Conservation (phyloP, 2,797 vertebrate species). For the Eurystomus glaucurus region DNA sequence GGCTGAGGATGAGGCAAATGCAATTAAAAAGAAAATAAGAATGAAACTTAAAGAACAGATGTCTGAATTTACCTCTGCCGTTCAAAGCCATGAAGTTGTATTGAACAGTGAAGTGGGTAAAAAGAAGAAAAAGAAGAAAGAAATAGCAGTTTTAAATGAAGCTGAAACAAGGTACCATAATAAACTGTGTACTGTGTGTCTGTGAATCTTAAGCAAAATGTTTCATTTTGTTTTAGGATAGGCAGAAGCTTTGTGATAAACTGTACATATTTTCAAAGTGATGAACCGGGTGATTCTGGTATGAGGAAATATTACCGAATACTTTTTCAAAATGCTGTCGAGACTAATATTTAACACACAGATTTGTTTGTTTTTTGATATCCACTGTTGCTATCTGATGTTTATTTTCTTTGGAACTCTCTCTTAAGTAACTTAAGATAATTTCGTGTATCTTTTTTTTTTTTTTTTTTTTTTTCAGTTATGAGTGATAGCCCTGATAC, state of each 20-base stretch:
- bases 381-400: background rate
- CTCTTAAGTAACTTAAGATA: background rate
- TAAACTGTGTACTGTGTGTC: background rate
- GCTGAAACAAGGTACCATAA: conserved; percentile 82
- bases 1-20: conserved; percentile 86
- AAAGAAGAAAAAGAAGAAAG: conserved; percentile 94
- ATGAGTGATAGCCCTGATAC: background rate
- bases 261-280: background rate
- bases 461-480: background rate
- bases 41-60: conserved; percentile 85
- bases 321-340: background rate
- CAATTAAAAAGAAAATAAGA: conserved; percentile 83
- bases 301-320: background rate
- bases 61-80: conserved; percentile 62
- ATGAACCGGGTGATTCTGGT: background rate
- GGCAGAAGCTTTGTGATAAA: background rate
- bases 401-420: background rate
- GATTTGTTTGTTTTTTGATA: background rate
- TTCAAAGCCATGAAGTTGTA: conserved; percentile 73
- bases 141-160: conserved; percentile 77
- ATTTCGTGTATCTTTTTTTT: background rate
- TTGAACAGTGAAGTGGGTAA: conserved; percentile 85
- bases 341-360: background rate
- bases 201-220: background rate
- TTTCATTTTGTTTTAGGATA: conserved; percentile 16